Evolutionary conservation across 2,113 vertebrate genomes (phyloP).

Genomic region (Boleophthalmus pectinirostris): DNA sequence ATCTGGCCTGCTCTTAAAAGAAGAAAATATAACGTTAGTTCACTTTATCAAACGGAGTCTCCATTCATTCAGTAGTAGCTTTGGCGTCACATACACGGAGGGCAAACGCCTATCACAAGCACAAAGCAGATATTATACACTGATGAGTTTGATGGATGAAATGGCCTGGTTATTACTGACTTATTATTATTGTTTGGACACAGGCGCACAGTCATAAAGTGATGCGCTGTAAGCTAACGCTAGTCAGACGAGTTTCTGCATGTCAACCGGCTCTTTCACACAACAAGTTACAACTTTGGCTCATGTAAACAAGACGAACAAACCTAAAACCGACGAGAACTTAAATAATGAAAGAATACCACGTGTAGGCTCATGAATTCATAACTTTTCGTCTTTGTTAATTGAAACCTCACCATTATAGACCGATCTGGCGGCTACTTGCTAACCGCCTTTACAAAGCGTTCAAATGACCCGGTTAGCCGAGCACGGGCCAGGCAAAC

Average conservation of each 20-base stretch:
- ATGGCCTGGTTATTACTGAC: background rate
- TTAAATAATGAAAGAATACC: fast-evolving
- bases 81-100: background rate
- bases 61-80: background rate
- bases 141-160: background rate
- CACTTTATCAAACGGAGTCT: background rate
- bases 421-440: conserved; percentile 51
- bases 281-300: background rate
- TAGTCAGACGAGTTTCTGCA: background rate
- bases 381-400: conserved; percentile 19
- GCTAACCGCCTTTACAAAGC: conserved; percentile 37
- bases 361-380: background rate
- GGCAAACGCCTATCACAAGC: background rate
- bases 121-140: background rate
- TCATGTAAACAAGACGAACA: conserved; percentile 28
- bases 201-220: background rate
- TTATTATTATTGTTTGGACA: background rate
- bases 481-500: conserved; percentile 17
- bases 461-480: conserved; percentile 34
- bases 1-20: background rate
- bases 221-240: background rate
- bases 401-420: conserved; percentile 33
- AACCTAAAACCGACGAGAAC: background rate
- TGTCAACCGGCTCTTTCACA: background rate
- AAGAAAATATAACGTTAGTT: conserved; percentile 10